Conservation (phyloP, 2,888 invertebrate genomes). For the Lordiphosa andalusiaca region DNA sequence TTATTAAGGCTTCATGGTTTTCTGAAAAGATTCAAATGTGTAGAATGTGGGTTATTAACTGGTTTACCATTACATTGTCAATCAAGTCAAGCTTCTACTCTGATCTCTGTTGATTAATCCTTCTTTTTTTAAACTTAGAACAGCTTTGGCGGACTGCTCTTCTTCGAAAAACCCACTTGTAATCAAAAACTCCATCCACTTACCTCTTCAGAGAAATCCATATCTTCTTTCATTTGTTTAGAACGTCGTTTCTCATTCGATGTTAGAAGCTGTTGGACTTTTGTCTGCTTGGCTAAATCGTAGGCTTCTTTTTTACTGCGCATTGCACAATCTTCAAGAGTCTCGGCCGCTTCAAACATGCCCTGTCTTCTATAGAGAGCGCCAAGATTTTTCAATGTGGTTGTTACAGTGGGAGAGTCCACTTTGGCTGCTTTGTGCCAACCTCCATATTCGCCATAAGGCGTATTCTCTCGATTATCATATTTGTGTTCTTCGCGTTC, state of each 20-base stretch:
- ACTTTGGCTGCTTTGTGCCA: constrained; percentile 99
- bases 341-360: constrained; percentile 99
- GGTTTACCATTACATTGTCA: too few species aligned
- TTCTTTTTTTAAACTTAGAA: too few species aligned
- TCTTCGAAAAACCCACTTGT: too few species aligned
- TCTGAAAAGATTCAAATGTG: constrained; percentile 49
- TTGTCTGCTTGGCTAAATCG: constrained; percentile 95
- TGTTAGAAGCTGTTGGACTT: constrained; percentile 87
- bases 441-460: constrained; percentile 93
- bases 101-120: too few species aligned
- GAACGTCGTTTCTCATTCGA: constrained; percentile 82
- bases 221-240: constrained; percentile 81
- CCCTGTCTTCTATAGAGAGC: constrained; percentile 99
- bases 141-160: too few species aligned
- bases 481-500: constrained; percentile 98
- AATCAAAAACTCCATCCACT: constrained; percentile 2
- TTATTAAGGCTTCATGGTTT: constrained; percentile 62
- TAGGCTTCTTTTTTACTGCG: constrained; percentile 97
- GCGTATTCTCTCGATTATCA: constrained; percentile 92
- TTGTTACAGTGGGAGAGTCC: constrained; percentile 97
- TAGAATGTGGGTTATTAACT: neutral
- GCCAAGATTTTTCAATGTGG: constrained; percentile 98
- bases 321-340: constrained; percentile 98
- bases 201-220: constrained; percentile 78
- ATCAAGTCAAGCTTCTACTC: too few species aligned